Evolutionary conservation across 1,140 invertebrate species (phyloP), one percentile per base, ranked within the genome.

Genomic region (Cheumatopsyche charites): DNA sequence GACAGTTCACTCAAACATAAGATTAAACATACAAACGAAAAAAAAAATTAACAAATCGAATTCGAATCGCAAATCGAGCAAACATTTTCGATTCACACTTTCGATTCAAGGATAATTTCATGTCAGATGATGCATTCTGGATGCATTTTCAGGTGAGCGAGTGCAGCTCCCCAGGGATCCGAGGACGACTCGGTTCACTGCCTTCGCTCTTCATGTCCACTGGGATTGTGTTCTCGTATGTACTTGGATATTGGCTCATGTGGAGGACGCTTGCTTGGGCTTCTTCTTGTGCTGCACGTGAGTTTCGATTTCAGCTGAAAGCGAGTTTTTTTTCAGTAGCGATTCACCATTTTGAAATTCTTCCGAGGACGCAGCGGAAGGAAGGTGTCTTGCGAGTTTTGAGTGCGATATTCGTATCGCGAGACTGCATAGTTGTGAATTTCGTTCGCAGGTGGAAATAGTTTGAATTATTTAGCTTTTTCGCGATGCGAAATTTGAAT

Each of bases 181-280:
- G 90, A 12, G 90, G 90, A 0, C 78, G 86, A 1, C 78, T 90
- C 36, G 89, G 89, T 0, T 87, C 89, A 0, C 79, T 89, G 68
- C 88, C 88, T 13, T 87, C 89, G 19, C 78, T 91, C 1, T 87
- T 85, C 19, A 87, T 90, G 80, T 88, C 87, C 0, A 73, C 88
- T 7, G 90, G 90, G 4, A 89, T 91, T 45, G 79, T 90, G 17
- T 69, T 87, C 1, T 85, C 87, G 0, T 90, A 90, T 77, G 68
- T 86, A 0, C 74, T 87, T 1, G 90, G 90, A 15, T 80, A 83
- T 68, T 85, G 82, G 79, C 77, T 89, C 0, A 78, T 81, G n/a
- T 90, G 89, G 89, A 78, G 84, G 73, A 79, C 83, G 45, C 78
- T 88, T 1, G 85, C 87, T 0, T 82, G 86, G 72, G 76, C 84